A percentile compares a stretch with the other conserved stretches of the same genome.
Evolutionary conservation across 2,888 invertebrate species (phyloP).

Genomic region (Diarsia mendica): DNA sequence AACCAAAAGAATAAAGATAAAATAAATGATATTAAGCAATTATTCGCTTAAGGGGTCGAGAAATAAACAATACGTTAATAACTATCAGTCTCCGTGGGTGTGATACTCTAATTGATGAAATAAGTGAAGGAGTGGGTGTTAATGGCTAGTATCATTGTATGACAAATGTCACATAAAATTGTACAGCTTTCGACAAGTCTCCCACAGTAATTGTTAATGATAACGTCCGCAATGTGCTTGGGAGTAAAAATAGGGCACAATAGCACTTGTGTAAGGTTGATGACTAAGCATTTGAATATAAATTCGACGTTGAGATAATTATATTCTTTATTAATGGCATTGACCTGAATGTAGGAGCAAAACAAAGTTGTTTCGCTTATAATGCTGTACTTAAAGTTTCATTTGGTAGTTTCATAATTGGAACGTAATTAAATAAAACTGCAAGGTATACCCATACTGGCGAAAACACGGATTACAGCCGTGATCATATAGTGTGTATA

Average conservation of each 20-base stretch:
- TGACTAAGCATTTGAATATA: slow-evolving; percentile 9
- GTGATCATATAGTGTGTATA: too few relatives aligned
- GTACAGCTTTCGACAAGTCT: slow-evolving; percentile 48
- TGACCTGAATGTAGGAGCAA: background rate
- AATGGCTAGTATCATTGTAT: slow-evolving; percentile 62
- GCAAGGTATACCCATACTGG: too few relatives aligned
- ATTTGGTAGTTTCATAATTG: background rate
- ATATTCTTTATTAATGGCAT: slow-evolving; percentile 2
- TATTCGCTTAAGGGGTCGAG: slow-evolving; percentile 44
- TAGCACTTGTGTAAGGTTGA: background rate
- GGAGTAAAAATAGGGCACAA: slow-evolving; percentile 39
- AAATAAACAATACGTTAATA: slow-evolving; percentile 55
- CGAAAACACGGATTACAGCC: too few relatives aligned
- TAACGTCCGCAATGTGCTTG: slow-evolving; percentile 16
- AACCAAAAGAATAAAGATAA: slow-evolving; percentile 22
- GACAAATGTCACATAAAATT: slow-evolving; percentile 64
- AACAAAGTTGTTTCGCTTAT: background rate
- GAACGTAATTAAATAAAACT: too few relatives aligned
- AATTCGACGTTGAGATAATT: background rate
- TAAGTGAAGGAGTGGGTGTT: slow-evolving; percentile 66
- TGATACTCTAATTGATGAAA: slow-evolving; percentile 67
- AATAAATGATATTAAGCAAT: slow-evolving; percentile 41
- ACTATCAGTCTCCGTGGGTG: slow-evolving; percentile 59
- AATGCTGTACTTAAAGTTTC: background rate
- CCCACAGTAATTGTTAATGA: slow-evolving; percentile 61